Evolutionary conservation across 53 echinoderm and acorn worm genomes (phyloP).

Genomic region (Arbacia lixula): DNA sequence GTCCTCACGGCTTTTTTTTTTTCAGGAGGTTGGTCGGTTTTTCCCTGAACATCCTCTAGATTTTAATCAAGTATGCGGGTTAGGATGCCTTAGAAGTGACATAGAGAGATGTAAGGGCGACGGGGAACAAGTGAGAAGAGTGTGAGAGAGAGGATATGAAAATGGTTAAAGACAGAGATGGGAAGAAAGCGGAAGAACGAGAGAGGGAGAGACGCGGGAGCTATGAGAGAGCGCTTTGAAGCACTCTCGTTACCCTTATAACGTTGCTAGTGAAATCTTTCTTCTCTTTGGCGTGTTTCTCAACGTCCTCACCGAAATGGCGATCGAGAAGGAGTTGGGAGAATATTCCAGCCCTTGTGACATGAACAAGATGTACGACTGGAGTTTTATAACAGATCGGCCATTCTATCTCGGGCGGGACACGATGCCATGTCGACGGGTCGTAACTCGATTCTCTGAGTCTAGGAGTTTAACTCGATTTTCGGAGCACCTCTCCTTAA

Average conservation of each 20-base stretch:
- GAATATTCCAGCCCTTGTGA: not conserved
- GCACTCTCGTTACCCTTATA: slow-evolving; percentile 15
- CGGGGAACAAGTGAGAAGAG: not conserved
- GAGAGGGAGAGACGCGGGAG: not conserved
- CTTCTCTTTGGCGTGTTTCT: not conserved
- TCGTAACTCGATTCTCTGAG: slow-evolving; percentile 39
- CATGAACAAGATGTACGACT: slow-evolving; percentile 29
- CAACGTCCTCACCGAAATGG: too few species aligned
- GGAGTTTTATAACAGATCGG: slow-evolving; percentile 42
- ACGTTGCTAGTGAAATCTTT: slow-evolving; percentile 27
- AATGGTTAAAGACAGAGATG: not conserved
- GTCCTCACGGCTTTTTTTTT: not conserved
- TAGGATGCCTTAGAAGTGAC: not conserved
- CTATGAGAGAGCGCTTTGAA: slow-evolving; percentile 15
- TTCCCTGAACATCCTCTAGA: not conserved
- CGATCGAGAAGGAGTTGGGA: not conserved
- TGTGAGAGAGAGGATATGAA: not conserved
- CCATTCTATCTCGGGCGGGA: slow-evolving; percentile 22
- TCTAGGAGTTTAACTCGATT: slow-evolving; percentile 50
- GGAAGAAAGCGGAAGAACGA: not conserved
- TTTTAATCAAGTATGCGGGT: slow-evolving; percentile 29
- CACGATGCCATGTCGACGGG: slow-evolving; percentile 33
- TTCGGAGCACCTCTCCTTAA: slow-evolving; percentile 38
- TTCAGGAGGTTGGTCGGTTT: not conserved
- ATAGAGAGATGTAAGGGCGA: not conserved